These are phyloP conservation scores for Ceratina australensis DNA, from an alignment of 1,140 invertebrate species.

Conservation along the genomic window DNA sequence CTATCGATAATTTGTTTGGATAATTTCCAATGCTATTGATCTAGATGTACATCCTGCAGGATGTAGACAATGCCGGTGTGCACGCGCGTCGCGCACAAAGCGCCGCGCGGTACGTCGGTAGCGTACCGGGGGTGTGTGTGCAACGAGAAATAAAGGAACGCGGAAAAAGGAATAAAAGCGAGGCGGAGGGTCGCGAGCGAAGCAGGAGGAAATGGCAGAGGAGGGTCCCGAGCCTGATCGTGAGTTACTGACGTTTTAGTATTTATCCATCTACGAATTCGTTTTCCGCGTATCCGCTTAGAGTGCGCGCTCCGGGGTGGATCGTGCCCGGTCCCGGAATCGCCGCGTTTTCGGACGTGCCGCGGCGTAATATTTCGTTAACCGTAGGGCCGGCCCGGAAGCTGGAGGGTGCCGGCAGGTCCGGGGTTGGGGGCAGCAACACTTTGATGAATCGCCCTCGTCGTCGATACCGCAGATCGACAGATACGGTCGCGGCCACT, in stretches of 20 bases:
- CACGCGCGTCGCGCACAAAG: conserved; percentile 65
- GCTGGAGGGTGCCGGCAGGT: not conserved
- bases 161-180: conserved; percentile 46
- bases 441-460: conserved; percentile 73
- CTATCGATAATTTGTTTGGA: conserved; percentile 81
- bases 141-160: conserved; percentile 34
- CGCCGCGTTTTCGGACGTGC: conserved; percentile 37
- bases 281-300: conserved; percentile 72
- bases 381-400: conserved; percentile 44
- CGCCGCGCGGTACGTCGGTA: conserved; percentile 41
- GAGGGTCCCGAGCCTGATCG: conserved; percentile 72
- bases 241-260: conserved; percentile 77
- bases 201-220: conserved; percentile 64
- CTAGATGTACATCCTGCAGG: conserved; percentile 79
- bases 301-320: conserved; percentile 57
- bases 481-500: conserved; percentile 70
- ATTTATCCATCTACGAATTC: conserved; percentile 74
- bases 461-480: conserved; percentile 74
- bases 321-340: conserved; percentile 50
- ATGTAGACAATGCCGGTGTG: conserved; percentile 74
- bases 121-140: conserved; percentile 33
- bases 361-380: conserved; percentile 72
- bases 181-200: conserved; percentile 24
- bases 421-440: conserved; percentile 61
- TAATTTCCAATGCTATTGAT: conserved; percentile 81